A percentile compares a stretch with the other conserved stretches of the same genome.
Conservation (phyloP, 2,797 vertebrate species). For the Ciconia nigra region DNA sequence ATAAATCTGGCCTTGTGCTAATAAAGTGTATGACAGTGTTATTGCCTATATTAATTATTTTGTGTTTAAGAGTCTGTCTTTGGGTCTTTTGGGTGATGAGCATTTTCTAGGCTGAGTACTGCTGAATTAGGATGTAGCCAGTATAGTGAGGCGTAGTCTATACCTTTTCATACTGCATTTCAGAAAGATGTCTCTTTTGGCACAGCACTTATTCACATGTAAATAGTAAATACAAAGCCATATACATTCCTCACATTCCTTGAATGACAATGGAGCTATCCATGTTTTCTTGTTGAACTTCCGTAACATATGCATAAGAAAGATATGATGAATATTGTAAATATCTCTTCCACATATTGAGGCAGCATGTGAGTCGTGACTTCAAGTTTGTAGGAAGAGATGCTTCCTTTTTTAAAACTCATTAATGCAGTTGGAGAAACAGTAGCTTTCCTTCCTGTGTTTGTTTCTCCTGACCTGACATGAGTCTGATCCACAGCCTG, state of each 20-base stretch:
- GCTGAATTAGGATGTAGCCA: neutral
- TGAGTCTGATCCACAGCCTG: neutral
- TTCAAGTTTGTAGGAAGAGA: neutral
- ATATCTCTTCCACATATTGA: neutral
- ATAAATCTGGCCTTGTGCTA: neutral
- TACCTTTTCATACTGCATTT: neutral
- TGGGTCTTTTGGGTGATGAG: neutral
- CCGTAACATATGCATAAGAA: neutral
- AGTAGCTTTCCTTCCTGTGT: neutral
- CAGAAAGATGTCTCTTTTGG: neutral
- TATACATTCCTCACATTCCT: neutral
- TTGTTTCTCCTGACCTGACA: neutral
- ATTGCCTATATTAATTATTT: conserved; percentile 1
- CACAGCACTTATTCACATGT: neutral
- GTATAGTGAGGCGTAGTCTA: neutral
- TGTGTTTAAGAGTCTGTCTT: neutral
- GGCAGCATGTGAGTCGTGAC: neutral
- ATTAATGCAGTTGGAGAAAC: neutral
- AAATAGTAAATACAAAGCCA: neutral
- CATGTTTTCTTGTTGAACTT: neutral
- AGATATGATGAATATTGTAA: neutral
- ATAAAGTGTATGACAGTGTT: neutral
- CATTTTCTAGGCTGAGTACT: neutral
- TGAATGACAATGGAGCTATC: neutral
- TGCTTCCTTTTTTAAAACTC: neutral